phyloP scores from a whole-genome alignment of 2,113 vertebrate genomes.

The Pseudonaja textilis region DNA sequence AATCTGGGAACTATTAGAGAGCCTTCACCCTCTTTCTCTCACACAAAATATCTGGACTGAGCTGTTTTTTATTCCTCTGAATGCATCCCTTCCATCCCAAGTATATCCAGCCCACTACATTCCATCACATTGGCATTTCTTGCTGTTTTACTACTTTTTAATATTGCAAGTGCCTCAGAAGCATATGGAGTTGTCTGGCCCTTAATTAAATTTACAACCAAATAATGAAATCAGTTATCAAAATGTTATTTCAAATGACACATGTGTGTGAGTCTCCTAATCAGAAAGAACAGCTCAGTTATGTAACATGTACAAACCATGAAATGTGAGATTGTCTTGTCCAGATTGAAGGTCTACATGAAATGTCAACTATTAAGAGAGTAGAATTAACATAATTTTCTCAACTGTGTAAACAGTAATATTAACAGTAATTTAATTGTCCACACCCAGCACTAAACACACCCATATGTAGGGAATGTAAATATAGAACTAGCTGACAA shows the following conservation, averaged over 20 bases:
- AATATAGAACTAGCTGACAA: background rate
- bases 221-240: background rate
- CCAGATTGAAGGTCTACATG: background rate
- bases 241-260: background rate
- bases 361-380: background rate
- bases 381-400: background rate
- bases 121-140: background rate
- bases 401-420: background rate
- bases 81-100: background rate
- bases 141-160: background rate
- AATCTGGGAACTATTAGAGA: background rate
- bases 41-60: background rate
- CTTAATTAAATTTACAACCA: background rate
- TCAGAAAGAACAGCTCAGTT: background rate
- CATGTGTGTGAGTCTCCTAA: background rate
- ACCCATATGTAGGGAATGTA: background rate
- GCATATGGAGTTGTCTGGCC: background rate
- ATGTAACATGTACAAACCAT: background rate
- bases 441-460: background rate
- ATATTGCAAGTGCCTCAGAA: background rate
- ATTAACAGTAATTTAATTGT: background rate
- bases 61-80: background rate
- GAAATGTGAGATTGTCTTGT: background rate
- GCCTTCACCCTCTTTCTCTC: background rate
- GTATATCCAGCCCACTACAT: background rate